These are phyloP conservation scores for Oophaga sylvatica DNA, from an alignment of 2,797 vertebrate genomes.

Conservation along the genomic window DNA sequence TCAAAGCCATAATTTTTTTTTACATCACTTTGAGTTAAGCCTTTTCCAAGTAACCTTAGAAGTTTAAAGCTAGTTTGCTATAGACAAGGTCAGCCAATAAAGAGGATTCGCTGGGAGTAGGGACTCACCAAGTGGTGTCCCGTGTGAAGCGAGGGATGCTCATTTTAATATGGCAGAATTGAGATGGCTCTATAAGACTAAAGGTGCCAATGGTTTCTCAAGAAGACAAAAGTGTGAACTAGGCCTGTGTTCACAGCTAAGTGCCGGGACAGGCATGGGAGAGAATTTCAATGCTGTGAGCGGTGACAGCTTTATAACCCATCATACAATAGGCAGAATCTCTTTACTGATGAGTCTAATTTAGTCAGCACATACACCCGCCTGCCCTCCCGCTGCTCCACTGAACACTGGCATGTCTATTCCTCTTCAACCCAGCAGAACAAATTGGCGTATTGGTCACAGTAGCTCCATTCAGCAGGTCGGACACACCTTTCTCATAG, in stretches of 20 bases:
- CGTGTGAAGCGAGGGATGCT: slow-evolving; percentile 46
- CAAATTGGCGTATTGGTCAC: slow-evolving; percentile 62
- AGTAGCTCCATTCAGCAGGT: slow-evolving; percentile 62
- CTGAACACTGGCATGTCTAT: slow-evolving; percentile 58
- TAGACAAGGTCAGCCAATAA: not conserved
- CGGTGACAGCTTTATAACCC: slow-evolving; percentile 75
- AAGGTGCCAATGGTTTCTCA: slow-evolving; percentile 70
- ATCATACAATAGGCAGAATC: slow-evolving; percentile 71
- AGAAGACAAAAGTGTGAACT: slow-evolving; percentile 67
- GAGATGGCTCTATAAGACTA: slow-evolving; percentile 63
- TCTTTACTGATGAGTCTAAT: slow-evolving; percentile 66
- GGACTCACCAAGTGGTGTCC: slow-evolving; percentile 11
- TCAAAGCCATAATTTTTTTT: too few species aligned
- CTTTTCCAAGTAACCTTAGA: not conserved
- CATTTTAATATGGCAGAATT: slow-evolving; percentile 65
- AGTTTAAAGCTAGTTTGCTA: not conserved
- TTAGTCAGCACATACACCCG: slow-evolving; percentile 62
- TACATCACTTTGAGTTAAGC: too few species aligned
- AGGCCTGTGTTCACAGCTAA: slow-evolving; percentile 64
- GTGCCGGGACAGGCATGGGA: slow-evolving; percentile 62
- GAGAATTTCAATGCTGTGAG: slow-evolving; percentile 65
- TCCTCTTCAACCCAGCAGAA: slow-evolving; percentile 50
- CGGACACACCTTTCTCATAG: slow-evolving; percentile 67
- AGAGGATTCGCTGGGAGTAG: not conserved
- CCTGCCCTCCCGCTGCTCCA: slow-evolving; percentile 60